Conservation (phyloP, 2,797 vertebrate species). For the Pangasius krempfi region DNA sequence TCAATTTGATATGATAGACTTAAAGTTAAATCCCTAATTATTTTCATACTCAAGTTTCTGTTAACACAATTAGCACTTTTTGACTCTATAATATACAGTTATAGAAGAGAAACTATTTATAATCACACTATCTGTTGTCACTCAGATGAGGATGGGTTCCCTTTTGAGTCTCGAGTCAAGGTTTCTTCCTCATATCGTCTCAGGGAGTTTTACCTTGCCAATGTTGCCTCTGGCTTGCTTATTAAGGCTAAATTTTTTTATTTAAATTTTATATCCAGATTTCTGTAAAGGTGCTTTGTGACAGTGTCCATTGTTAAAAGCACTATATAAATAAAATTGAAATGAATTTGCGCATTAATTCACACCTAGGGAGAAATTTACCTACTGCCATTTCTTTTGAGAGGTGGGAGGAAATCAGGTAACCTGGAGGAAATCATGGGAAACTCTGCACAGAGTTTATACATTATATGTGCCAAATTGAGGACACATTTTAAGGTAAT, state of each 20-base stretch:
- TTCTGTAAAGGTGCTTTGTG: too few species aligned
- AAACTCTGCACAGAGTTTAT: neutral
- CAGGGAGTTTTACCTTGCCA: too few species aligned
- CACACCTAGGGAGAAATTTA: neutral
- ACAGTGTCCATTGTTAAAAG: too few species aligned
- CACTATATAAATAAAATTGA: too few species aligned
- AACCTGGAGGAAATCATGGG: neutral
- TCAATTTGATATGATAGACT: neutral
- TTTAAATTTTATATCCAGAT: too few species aligned
- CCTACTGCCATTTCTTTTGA: neutral
- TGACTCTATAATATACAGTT: neutral
- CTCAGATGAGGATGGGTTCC: neutral
- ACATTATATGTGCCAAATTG: neutral
- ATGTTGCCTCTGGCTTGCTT: too few species aligned
- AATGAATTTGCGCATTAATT: neutral
- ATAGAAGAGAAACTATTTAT: neutral
- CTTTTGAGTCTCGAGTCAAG: neutral
- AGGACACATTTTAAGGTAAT: constrained; percentile 6
- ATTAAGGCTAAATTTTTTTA: too few species aligned
- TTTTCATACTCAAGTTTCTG: neutral
- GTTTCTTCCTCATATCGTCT: too few species aligned
- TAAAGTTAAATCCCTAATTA: neutral
- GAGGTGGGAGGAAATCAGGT: neutral
- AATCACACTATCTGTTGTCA: neutral
- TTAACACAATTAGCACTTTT: neutral